Conservation (phyloP, 2,888 invertebrate genomes). For the Drepana falcataria region DNA sequence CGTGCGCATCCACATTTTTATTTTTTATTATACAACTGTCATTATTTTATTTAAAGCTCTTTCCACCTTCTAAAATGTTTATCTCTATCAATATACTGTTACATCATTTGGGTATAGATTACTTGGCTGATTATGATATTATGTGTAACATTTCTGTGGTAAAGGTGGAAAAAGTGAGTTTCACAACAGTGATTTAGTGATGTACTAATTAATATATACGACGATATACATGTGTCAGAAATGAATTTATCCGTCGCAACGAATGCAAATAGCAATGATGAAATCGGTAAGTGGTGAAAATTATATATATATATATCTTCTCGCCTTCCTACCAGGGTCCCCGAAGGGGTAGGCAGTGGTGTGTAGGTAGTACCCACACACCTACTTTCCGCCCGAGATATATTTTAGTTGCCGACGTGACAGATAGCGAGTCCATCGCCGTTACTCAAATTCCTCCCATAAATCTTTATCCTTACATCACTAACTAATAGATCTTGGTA, state of each 20-base stretch:
- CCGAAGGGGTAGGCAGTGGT: no score
- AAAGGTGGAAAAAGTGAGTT: conserved; percentile 12
- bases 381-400: no score
- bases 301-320: not conserved
- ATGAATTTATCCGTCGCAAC: conserved; percentile 55
- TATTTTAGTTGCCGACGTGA: no score
- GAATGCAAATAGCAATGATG: conserved; percentile 46
- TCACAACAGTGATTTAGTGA: conserved; percentile 13
- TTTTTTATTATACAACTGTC: conserved; percentile 32
- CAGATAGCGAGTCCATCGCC: no score
- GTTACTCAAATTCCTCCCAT: no score
- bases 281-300: conserved; percentile 53
- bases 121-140: no score
- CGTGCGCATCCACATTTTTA: conserved; percentile 28
- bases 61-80: conserved; percentile 26
- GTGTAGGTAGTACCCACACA: no score
- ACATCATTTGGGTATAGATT: conserved; percentile 13
- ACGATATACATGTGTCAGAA: conserved; percentile 28
- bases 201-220: conserved; percentile 22
- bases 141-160: not conserved
- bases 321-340: not conserved
- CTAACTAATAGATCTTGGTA: not conserved
- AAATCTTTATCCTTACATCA: not conserved
- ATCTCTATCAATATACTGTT: conserved; percentile 15
- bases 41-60: conserved; percentile 36